These are phyloP conservation scores for Cygnus olor DNA, from an alignment of 2,797 vertebrate genomes.

Conservation along the genomic window DNA sequence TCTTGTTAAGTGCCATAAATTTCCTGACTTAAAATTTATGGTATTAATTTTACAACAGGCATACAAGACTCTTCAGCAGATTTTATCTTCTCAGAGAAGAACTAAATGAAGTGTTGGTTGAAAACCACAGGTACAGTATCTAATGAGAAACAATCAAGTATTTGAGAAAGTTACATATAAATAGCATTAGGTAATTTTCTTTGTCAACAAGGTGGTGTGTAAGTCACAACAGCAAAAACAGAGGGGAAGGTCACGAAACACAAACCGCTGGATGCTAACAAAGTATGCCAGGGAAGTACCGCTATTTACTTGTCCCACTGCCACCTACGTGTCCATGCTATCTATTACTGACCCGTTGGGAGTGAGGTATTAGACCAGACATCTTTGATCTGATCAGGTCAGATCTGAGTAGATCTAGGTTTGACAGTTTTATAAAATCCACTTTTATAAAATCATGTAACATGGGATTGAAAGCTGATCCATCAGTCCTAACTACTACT, in stretches of 20 bases:
- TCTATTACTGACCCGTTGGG: not conserved
- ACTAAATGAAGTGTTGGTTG: not conserved
- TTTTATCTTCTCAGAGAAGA: not conserved
- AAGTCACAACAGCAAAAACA: not conserved
- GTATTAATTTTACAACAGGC: not conserved
- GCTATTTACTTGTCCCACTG: not conserved
- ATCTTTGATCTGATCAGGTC: not conserved
- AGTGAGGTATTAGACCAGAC: not conserved
- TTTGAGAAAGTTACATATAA: not conserved
- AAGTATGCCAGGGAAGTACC: not conserved
- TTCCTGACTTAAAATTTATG: not conserved
- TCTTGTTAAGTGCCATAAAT: not conserved
- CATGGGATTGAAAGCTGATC: not conserved
- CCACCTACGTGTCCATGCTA: fast-evolving
- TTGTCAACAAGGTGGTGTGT: not conserved
- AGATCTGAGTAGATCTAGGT: not conserved
- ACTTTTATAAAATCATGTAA: not conserved
- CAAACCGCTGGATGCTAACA: not conserved
- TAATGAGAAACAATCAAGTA: not conserved
- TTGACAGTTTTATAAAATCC: not conserved
- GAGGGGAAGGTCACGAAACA: not conserved
- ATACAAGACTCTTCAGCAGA: not conserved
- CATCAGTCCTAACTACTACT: not conserved
- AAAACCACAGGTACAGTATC: not conserved
- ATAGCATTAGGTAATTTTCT: not conserved